Evolutionary conservation across 1,140 invertebrate genomes (phyloP).

Genomic region (Medauroidea extradentata): DNA sequence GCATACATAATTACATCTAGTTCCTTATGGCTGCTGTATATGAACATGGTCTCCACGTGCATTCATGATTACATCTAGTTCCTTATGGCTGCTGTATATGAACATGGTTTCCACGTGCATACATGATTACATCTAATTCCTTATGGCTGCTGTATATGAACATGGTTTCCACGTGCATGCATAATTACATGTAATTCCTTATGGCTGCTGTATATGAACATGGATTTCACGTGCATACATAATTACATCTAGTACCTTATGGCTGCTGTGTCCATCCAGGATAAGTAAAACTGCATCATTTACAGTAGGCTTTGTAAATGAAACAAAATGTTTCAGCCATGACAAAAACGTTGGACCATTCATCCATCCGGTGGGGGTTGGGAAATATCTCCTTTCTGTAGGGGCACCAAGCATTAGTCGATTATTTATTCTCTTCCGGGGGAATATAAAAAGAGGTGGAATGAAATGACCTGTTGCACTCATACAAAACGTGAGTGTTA

Average conservation of each 20-base stretch:
- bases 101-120: too few species aligned
- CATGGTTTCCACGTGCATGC: too few species aligned
- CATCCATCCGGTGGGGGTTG: constrained; percentile 16
- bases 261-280: constrained; percentile 35
- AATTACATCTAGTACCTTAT: constrained; percentile 36
- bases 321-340: constrained; percentile 25
- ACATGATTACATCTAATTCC: too few species aligned
- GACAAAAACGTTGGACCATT: constrained; percentile 20
- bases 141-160: too few species aligned
- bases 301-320: background rate
- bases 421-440: constrained; percentile 22
- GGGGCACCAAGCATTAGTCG: constrained; percentile 15
- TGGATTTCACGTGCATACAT: constrained; percentile 33
- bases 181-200: too few species aligned
- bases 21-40: too few species aligned
- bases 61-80: too few species aligned
- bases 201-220: constrained; percentile 37
- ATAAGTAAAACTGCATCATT: constrained; percentile 23
- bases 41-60: too few species aligned
- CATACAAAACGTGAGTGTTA: constrained; percentile 33
- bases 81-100: too few species aligned
- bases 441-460: constrained; percentile 21
- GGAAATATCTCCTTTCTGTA: constrained; percentile 14
- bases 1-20: too few species aligned
- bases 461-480: constrained; percentile 33